Evolutionary conservation across 2,888 invertebrate species (phyloP).

Genomic region (Morpho helenor): DNA sequence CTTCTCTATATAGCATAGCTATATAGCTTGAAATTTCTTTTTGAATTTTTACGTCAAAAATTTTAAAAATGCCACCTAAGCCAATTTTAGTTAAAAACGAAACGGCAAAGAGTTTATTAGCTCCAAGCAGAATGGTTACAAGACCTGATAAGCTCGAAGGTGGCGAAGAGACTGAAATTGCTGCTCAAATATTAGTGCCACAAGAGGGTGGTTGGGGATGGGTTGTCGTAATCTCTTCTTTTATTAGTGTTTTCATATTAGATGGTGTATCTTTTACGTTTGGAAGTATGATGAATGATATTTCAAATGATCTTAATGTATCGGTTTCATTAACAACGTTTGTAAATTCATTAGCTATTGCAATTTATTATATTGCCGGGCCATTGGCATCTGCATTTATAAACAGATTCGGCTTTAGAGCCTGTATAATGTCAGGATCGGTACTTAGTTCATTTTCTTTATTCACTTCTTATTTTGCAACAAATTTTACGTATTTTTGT

Average conservation of each 20-base stretch:
- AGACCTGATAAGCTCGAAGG: conserved; percentile 47
- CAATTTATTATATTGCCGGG: conserved; percentile 54
- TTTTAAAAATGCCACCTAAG: conserved; percentile 30
- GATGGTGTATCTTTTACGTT: conserved; percentile 63
- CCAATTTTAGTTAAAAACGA: conserved; percentile 34
- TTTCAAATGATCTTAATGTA: conserved; percentile 46
- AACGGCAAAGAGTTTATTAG: conserved; percentile 39
- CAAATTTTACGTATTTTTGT: conserved; percentile 42
- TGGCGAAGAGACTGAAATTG: conserved; percentile 64
- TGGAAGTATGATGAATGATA: conserved; percentile 54
- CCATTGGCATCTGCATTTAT: conserved; percentile 64
- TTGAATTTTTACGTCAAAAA: too few species aligned
- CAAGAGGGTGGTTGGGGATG: conserved; percentile 69
- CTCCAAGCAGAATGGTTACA: conserved; percentile 47
- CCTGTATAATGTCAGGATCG: conserved; percentile 59
- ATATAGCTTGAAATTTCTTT: too few species aligned
- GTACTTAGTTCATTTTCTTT: conserved; percentile 48
- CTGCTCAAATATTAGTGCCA: conserved; percentile 64
- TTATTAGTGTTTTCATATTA: conserved; percentile 47
- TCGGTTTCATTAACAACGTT: conserved; percentile 49
- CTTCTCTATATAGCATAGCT: too few species aligned
- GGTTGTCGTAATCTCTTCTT: conserved; percentile 56
- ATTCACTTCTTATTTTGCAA: conserved; percentile 52
- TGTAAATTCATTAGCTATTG: conserved; percentile 57
- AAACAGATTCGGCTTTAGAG: conserved; percentile 67